These are phyloP conservation scores for Arbacia lixula DNA, from an alignment of 53 echinoderm and acorn worm genomes.

Conservation along the genomic window DNA sequence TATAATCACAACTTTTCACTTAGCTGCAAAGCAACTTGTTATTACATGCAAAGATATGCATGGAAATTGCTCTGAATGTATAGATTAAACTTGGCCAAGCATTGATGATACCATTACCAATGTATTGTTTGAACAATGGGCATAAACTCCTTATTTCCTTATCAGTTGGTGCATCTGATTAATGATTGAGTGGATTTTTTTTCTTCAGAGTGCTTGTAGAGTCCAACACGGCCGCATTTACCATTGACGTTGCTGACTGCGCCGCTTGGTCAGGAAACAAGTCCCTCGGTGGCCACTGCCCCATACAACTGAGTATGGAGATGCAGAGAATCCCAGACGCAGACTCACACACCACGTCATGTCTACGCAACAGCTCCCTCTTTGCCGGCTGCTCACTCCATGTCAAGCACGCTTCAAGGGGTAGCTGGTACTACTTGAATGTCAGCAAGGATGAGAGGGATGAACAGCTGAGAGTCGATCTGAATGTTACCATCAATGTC, in stretches of 20 bases:
- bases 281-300: constrained; percentile 51
- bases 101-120: no score
- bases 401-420: constrained; percentile 15
- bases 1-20: no score
- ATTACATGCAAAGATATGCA: no score
- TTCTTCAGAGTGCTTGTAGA: constrained; percentile 54
- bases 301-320: constrained; percentile 51
- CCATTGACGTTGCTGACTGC: constrained; percentile 46
- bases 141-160: no score
- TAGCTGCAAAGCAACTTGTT: no score
- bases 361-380: not conserved
- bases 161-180: no score
- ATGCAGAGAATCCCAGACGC: constrained; percentile 47
- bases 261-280: not conserved
- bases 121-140: no score
- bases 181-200: no score
- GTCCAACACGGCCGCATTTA: constrained; percentile 18
- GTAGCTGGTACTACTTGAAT: constrained; percentile 81
- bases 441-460: constrained; percentile 39
- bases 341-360: not conserved
- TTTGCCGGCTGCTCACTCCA: constrained; percentile 6
- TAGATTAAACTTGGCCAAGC: no score
- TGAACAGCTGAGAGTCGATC: constrained; percentile 16
- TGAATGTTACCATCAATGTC: constrained; percentile 44
- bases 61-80: no score